Percentiles rank a stretch among this genome's conserved stretches.
Conservation (phyloP, 1,140 invertebrate species). For the Paramacrobiotus metropolitanus region DNA sequence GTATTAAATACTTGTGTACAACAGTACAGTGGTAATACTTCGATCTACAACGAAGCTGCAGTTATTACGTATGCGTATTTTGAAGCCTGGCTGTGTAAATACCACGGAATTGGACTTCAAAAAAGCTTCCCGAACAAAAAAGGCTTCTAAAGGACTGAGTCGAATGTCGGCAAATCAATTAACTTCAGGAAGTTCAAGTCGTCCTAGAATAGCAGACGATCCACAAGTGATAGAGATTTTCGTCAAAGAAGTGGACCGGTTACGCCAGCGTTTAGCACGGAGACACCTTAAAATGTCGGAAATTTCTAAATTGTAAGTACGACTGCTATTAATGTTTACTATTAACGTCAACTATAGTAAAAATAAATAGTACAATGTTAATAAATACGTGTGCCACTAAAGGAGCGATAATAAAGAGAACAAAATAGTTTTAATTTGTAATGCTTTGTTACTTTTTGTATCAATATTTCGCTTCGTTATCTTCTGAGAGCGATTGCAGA, state of each 20-base stretch:
- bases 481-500: too few species aligned
- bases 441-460: too few species aligned
- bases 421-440: too few species aligned
- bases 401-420: too few species aligned
- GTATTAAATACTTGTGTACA: too few species aligned
- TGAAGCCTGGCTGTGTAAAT: slow-evolving; percentile 85
- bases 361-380: too few species aligned
- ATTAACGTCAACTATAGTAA: too few species aligned
- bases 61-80: slow-evolving; percentile 11
- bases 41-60: too few species aligned
- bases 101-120: slow-evolving; percentile 95
- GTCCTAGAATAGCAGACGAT: neutral
- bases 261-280: slow-evolving; percentile 53
- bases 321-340: too few species aligned
- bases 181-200: neutral
- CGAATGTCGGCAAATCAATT: neutral
- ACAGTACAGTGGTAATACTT: too few species aligned
- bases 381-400: too few species aligned
- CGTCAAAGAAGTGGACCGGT: slow-evolving; percentile 33
- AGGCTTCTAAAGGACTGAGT: slow-evolving; percentile 25
- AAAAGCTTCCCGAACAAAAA: slow-evolving; percentile 65
- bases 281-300: slow-evolving; percentile 87
- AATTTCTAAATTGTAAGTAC: slow-evolving; percentile 74
- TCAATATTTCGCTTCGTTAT: too few species aligned
- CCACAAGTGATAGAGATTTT: slow-evolving; percentile 28